These are phyloP conservation scores for Himalopsyche japonica DNA, from an alignment of 2,888 invertebrate species.

Conservation along the genomic window DNA sequence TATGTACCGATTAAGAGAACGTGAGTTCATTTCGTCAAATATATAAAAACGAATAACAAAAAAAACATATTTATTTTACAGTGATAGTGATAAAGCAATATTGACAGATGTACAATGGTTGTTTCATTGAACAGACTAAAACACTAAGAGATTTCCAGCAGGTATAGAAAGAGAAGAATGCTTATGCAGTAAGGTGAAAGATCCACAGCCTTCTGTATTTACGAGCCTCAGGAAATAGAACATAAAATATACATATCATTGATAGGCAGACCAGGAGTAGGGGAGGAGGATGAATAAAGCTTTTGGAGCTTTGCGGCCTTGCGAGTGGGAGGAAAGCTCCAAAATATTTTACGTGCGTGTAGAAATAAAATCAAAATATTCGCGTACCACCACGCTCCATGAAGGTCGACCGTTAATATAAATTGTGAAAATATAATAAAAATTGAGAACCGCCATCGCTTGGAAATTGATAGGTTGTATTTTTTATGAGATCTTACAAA, in stretches of 20 bases:
- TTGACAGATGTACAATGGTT: not conserved
- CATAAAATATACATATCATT: constrained; percentile 26
- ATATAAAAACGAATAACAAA: no score
- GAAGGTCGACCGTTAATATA: not conserved
- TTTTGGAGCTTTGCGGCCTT: not conserved
- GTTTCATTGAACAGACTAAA: not conserved
- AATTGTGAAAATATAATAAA: not conserved
- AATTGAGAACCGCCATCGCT: not conserved
- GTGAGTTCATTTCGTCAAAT: no score
- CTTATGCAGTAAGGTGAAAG: constrained; percentile 20
- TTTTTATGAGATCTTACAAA: not conserved
- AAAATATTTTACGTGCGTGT: not conserved
- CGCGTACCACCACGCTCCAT: not conserved
- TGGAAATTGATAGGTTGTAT: not conserved
- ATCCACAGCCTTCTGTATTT: constrained; percentile 23
- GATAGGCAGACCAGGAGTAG: not conserved
- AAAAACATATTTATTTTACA: no score
- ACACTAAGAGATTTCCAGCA: not conserved
- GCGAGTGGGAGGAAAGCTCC: not conserved
- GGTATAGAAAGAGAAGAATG: constrained; percentile 4
- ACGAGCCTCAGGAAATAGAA: constrained; percentile 15
- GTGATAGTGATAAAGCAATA: no score
- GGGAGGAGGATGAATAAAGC: not conserved
- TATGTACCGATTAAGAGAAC: no score
- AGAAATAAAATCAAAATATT: constrained; percentile 1